Evolutionary conservation across 2,888 invertebrate genomes (phyloP).

Genomic region (Zygogramma bicolorata): DNA sequence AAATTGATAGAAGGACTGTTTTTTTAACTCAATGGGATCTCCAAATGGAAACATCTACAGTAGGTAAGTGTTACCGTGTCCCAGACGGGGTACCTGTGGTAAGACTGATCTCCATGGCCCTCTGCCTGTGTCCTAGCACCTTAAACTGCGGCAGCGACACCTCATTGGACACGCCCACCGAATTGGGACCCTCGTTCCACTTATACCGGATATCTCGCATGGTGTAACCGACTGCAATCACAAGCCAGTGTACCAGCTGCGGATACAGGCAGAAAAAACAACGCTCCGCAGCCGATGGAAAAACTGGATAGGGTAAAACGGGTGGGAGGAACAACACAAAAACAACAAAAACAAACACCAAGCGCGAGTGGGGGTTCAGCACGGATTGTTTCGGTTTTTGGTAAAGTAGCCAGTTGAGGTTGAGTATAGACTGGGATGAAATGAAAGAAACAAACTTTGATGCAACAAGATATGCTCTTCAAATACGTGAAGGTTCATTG

Average conservation of each 20-base stretch:
- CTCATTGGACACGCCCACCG: slow-evolving; percentile 95
- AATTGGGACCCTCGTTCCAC: slow-evolving; percentile 95
- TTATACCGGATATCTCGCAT: slow-evolving; percentile 98
- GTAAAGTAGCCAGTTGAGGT: too few species aligned
- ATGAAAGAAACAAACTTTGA: too few species aligned
- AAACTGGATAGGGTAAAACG: slow-evolving; percentile 58
- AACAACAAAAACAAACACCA: too few species aligned
- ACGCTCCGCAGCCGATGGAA: slow-evolving; percentile 50
- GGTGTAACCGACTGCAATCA: slow-evolving; percentile 93
- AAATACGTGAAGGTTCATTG: too few species aligned
- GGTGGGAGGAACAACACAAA: slow-evolving; percentile 61
- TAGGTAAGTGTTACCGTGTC: slow-evolving; percentile 49
- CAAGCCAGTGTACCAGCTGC: slow-evolving; percentile 64
- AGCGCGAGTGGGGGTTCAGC: not conserved
- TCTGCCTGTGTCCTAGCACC: slow-evolving; percentile 96
- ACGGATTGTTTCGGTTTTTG: not conserved
- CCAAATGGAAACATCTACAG: slow-evolving; percentile 17
- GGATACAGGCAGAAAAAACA: slow-evolving; percentile 55
- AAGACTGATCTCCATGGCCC: slow-evolving; percentile 95
- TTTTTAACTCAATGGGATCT: not conserved
- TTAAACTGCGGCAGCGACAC: slow-evolving; percentile 98
- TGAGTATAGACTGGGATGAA: too few species aligned
- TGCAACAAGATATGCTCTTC: too few species aligned
- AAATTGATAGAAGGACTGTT: too few species aligned
- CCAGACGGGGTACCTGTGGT: slow-evolving; percentile 85